Evolutionary conservation across 1,140 invertebrate genomes (phyloP).

Genomic region (Amphibalanus amphitrite): DNA sequence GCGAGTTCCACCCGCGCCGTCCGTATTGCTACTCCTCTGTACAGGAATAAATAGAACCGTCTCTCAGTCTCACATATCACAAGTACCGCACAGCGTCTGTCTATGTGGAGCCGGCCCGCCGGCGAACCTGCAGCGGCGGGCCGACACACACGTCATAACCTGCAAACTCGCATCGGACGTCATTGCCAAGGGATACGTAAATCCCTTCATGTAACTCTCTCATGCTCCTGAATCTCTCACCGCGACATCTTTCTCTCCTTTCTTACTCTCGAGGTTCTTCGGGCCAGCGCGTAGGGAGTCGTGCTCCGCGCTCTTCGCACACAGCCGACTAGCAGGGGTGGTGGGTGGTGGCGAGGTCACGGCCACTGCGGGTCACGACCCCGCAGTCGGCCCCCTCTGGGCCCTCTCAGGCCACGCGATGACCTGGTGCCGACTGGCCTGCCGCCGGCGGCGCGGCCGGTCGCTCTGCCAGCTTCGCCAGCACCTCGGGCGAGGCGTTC

Average conservation of each 20-base stretch:
- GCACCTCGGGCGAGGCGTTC: slow-evolving; percentile 67
- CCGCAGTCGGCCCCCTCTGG: too few relatives aligned
- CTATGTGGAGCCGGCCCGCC: too few relatives aligned
- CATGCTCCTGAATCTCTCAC: too few relatives aligned
- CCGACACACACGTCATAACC: too few relatives aligned
- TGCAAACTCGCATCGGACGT: too few relatives aligned
- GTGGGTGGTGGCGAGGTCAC: neutral
- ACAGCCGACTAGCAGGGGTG: neutral
- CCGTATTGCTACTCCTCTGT: neutral
- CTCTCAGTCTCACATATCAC: neutral
- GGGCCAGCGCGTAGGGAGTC: too few relatives aligned
- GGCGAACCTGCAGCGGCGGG: too few relatives aligned
- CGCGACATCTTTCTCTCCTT: neutral
- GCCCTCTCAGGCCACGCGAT: too few relatives aligned
- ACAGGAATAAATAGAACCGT: neutral
- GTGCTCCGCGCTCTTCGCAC: neutral
- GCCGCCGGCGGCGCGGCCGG: slow-evolving; percentile 12
- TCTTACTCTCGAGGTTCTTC: neutral
- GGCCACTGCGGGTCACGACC: too few relatives aligned
- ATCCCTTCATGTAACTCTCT: too few relatives aligned
- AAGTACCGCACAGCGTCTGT: neutral
- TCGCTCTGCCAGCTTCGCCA: slow-evolving; percentile 38
- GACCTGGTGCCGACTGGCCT: slow-evolving; percentile 16
- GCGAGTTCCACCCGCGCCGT: too few relatives aligned
- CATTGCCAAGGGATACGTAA: too few relatives aligned